Conservation (phyloP, 2,888 invertebrate genomes). For the Cryptophagus acutangulus region DNA sequence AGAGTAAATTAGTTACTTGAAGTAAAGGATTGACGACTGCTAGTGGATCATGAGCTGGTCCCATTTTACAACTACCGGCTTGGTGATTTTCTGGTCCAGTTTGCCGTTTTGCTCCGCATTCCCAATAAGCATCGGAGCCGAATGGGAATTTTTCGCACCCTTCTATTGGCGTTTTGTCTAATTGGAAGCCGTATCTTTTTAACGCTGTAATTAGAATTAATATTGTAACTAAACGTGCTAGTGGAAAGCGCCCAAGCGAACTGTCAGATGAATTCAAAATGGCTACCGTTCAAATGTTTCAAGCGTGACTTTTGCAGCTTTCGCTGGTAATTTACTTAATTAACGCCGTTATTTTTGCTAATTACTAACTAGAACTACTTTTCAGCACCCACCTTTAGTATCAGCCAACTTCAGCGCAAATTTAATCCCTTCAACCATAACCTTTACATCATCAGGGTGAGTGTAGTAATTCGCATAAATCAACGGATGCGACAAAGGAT, state of each 20-base stretch:
- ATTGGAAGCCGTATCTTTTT: constrained; percentile 64
- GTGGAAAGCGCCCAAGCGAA: too few species aligned
- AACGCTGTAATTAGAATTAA: constrained; percentile 40
- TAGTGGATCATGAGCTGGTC: constrained; percentile 51
- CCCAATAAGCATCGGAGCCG: constrained; percentile 62
- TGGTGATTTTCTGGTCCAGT: constrained; percentile 64
- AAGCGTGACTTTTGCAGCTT: too few species aligned
- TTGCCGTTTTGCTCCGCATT: constrained; percentile 55
- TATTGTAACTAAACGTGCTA: constrained; percentile 1
- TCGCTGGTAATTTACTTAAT: too few species aligned
- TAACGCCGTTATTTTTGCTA: too few species aligned
- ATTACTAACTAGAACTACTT: too few species aligned
- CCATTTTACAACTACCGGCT: constrained; percentile 62
- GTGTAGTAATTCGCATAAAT: constrained; percentile 80
- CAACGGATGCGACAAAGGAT: constrained; percentile 77
- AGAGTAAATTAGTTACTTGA: constrained; percentile 39
- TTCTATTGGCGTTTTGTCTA: constrained; percentile 67
- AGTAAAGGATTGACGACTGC: constrained; percentile 55
- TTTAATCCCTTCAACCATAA: constrained; percentile 77
- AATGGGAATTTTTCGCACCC: constrained; percentile 73
- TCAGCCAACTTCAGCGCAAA: constrained; percentile 68
- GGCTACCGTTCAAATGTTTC: too few species aligned
- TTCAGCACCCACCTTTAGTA: constrained; percentile 53
- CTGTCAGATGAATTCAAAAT: too few species aligned
- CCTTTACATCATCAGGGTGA: constrained; percentile 73